Evolutionary conservation across 2,888 invertebrate species (phyloP), one percentile per base, ranked within the genome.

Genomic region (Conus canariensis): DNA sequence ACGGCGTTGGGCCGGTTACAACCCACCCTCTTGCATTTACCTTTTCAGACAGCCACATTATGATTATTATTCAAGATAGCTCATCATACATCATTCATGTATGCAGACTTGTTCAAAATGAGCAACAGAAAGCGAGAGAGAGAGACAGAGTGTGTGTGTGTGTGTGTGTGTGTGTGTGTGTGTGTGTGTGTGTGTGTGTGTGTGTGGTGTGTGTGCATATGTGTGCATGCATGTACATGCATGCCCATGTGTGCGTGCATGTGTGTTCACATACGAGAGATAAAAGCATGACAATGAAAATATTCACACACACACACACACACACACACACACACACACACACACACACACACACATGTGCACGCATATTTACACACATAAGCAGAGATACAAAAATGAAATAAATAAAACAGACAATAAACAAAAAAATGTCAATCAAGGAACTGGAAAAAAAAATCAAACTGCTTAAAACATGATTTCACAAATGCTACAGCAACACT

Each of bases 1-100:
- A 96, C 94, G 60, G 96, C 97, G 90, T 96, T 94, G 4, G 96
- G 96, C 89, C 96, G 95, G 56, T 94, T 94, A 92, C 97, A 97
- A 14, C 96, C 96, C 58, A 95, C 93, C 58, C 97, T 93, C 25
- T 94, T 94, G 95, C 97, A 97, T 58, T 92, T 92, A 58, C 94
- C 95, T 93, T 19, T 22, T 22, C 70, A 70, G 22, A 70, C 70
- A 70, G 22, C 8, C 70, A 70, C 16, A 70, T 22, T 30, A 19
- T 8, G 8, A 70, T 70, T n/a, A 70, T 10, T 64, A 16, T 64
- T 10, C 10, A 64, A 64, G 60, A 7, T 14, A 16, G 10, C 60
- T 64, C 12, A 64, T 64, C 60, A 64, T 64, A 14, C 16, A 14
- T 70, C 22, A 22, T 30, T 10, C 30, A 30, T 45, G 45, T 80